A percentile compares a stretch with the other conserved stretches of the same genome.
These are phyloP conservation scores for Lumbricus terrestris DNA, from an alignment of 2,888 invertebrate species.

Conservation along the genomic window DNA sequence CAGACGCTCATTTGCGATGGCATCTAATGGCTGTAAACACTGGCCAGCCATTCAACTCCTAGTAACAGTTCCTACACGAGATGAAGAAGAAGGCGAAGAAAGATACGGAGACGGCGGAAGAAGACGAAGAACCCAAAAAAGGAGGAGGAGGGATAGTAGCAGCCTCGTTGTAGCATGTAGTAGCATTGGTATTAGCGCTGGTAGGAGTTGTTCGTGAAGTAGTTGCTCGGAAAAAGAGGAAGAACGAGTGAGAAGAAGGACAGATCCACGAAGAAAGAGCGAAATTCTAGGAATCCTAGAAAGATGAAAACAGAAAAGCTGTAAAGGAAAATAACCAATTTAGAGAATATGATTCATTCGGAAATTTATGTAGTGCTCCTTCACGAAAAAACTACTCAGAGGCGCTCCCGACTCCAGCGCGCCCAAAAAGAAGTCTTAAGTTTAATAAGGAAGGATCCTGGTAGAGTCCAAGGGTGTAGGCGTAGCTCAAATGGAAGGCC, in stretches of 20 bases:
- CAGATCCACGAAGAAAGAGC: neutral
- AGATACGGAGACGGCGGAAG: too few species aligned
- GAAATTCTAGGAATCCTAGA: neutral
- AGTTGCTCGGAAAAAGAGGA: neutral
- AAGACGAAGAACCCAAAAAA: neutral
- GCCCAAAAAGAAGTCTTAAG: too few species aligned
- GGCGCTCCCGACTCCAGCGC: too few species aligned
- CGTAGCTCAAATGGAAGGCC: too few species aligned
- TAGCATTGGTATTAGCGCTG: neutral
- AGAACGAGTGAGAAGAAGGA: neutral
- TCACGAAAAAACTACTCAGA: too few species aligned
- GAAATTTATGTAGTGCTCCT: too few species aligned
- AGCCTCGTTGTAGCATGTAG: neutral
- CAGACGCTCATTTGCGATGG: slow-evolving; percentile 15
- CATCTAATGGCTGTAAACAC: slow-evolving; percentile 11
- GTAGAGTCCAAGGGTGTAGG: too few species aligned
- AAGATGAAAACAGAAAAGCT: neutral
- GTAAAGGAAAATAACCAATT: neutral
- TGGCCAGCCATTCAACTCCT: slow-evolving; percentile 6
- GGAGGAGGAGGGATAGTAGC: neutral
- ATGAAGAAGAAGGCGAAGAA: neutral
- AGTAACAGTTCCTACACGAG: neutral
- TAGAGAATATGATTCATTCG: too few species aligned
- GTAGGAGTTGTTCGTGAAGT: neutral
- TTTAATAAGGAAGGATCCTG: too few species aligned